Base-by-base conservation (phyloP, 2,888 invertebrate genomes). In the Hermodice carunculata region DNA sequence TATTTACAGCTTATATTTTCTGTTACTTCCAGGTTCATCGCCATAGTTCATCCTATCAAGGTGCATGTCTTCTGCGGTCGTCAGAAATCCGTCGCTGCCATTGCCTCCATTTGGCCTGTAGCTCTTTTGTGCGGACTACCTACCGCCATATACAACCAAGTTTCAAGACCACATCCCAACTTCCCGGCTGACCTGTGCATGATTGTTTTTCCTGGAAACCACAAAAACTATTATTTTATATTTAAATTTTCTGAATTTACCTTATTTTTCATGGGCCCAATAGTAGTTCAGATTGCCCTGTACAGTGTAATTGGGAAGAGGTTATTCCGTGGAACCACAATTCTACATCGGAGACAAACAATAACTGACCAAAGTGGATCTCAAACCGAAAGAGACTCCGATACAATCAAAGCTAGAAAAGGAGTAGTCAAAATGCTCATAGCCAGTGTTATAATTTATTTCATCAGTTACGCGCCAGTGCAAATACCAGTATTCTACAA, bases 371-470 rank as follows among this genome's bases (percentile, higher is more conserved):
- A 56, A 5, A 61, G 48, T 11, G 64, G 59, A 4, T 34, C 22
- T 6, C 26, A 40, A 0, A 54, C 34, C 19, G 53, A 67, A 48
- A 32, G 32, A 24, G 68, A 66, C 14, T 56, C 71, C 22, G 69
- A 69, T 14, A 51, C 67, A 42, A 66, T 73, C 29, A 49, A 54
- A 26, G 65, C 85, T 0, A 70, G 87, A 4, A 81, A 84, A 42
- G 84, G 84, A 34, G 87, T 88, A 22, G 86, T 88, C n/a, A 87
- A 87, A 72, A 88, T 87, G 87, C 75, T 88, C 34, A 82, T 86
- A 1, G 84, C 86, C 5, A 87, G 87, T 72, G 87, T 87, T 44
- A 64, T 85, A 49, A 81, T 88, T 4, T 88, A 88, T 75, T 86
- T 87, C 67, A 63, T 87, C 48, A 87, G 87, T 71, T 88, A 87